Base-by-base conservation (phyloP, 1,140 invertebrate genomes). In the Heterodera schachtii region DNA sequence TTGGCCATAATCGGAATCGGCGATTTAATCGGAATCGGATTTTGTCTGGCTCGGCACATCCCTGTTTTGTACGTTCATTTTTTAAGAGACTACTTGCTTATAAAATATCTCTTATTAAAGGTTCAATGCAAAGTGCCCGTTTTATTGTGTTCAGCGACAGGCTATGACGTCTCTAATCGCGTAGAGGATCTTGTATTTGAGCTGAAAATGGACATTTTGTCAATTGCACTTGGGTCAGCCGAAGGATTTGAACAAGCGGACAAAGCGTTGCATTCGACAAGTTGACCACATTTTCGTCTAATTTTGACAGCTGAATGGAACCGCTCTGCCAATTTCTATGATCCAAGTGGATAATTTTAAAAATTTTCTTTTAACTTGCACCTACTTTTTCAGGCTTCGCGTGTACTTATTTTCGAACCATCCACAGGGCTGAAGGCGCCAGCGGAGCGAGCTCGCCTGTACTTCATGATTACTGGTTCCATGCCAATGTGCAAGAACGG, bases 171-270 rank as follows among this genome's bases (percentile, higher is more conserved):
- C 6, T 98, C 96, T 75, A 94, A 95, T 73, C 92, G 96, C 80
- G 96, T 99, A 49, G 97, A 99, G 90, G 97, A 99, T 90, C 92
- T 99, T 88, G 97, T 97, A 7, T 94, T 96, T 9, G 96, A 98
- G 90, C 91, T 96, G 31, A 80, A 86, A 64, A 97, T 96, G 90
- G 82, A 86, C 66, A 93, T 99, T 13, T 95, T 96, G 0, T 96
- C 95, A 81, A 99, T 99, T 90, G 98, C 98, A 78, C 98, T 99
- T 86, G 98, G 92, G 82, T 99, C 98, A 0, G 95, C 97, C 4
- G 98, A 99, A 93, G 98, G 98, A 70, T 99, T 99, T 91, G 97
- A 94, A 89, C 96, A 98, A 90, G 98, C 98, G 0, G 97, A 86
- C 64, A 49, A 78, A 41, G 86, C 85, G 3, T 77, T 86, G n/a